Percentiles rank a stretch among this genome's conserved stretches.
Evolutionary conservation across 2,797 vertebrate genomes (phyloP).

Genomic region (Aphelocoma californica): DNA sequence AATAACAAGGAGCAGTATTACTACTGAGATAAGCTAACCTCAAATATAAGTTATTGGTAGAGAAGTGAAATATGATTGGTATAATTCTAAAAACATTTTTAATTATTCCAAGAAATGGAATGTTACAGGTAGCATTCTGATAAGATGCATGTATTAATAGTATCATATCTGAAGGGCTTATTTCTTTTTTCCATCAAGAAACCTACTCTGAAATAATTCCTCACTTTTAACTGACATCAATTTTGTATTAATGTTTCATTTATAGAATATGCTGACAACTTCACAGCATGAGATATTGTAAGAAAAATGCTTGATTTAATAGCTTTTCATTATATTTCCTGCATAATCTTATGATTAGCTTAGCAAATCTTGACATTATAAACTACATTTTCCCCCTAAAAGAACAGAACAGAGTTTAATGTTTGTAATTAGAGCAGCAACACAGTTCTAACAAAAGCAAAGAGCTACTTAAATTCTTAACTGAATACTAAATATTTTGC

Average conservation of each 20-base stretch:
- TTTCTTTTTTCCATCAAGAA: constrained; percentile 29
- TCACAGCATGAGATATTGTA: constrained; percentile 61
- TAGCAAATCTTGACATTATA: constrained; percentile 46
- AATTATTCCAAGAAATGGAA: not conserved
- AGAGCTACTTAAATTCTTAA: not conserved
- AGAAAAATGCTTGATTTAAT: constrained; percentile 63
- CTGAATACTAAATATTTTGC: not conserved
- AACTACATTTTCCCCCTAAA: constrained; percentile 30
- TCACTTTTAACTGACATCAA: constrained; percentile 52
- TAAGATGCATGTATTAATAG: constrained; percentile 37
- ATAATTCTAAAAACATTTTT: not conserved
- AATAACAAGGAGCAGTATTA: not conserved
- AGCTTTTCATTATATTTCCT: constrained; percentile 59
- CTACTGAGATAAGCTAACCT: not conserved
- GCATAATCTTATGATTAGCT: constrained; percentile 50
- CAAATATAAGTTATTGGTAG: not conserved
- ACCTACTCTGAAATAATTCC: constrained; percentile 55
- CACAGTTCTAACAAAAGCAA: constrained; percentile 12
- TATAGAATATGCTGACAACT: constrained; percentile 65
- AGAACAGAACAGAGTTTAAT: not conserved
- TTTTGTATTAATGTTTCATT: constrained; percentile 74
- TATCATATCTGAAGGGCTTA: constrained; percentile 23
- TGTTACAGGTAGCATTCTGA: not conserved
- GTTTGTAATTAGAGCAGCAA: constrained; percentile 36
- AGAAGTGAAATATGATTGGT: not conserved